Evolutionary conservation across 2,888 invertebrate species (phyloP), one percentile per base, ranked within the genome.

Genomic region (Caradrina clavipalpis): DNA sequence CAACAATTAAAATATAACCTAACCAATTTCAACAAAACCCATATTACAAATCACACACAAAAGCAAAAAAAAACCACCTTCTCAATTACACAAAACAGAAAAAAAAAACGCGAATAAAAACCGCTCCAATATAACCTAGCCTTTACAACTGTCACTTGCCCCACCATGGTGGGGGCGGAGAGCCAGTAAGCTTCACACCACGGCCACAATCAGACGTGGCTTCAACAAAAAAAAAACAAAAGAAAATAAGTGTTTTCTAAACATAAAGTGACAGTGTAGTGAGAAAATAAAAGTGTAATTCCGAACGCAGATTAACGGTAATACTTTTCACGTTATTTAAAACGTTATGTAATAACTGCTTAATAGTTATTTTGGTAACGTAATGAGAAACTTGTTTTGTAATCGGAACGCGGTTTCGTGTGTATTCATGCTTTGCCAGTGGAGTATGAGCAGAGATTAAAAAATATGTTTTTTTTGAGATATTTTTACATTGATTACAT

Each of bases 331-430:
- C 47, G 57, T 45, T 56, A 26, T 58, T 63, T 39, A 54, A 47
- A 57, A 74, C 54, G 65, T 78, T 80, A 74, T 42, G 69, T 70
- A 76, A 81, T 56, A 47, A 3, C 50, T n/a, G 31, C 49, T 70
- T 50, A 26, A 58, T 45, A 45, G 67, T 76, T 76, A 69, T 80
- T 83, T 83, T 62, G 70, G 69, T 74, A 75, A 69, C 75, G 79
- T 83, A 70, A 76, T 73, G 74, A 70, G 69, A 70, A 77, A 78
- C 83, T 66, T 26, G 82, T 83, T 83, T 73, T 62, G 73, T 73
- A 81, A 81, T 69, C 74, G 70, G 76, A 78, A 78, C 75, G 50
- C 47, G 21, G 73, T 60, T 76, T 74, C 70, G 42, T 68, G 59
- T 73, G 62, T 70, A 62, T 68, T 59, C 59, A 49, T 45, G 56